These are phyloP conservation scores for Idaea biselata DNA, from an alignment of 2,888 invertebrate species.

Conservation along the genomic window DNA sequence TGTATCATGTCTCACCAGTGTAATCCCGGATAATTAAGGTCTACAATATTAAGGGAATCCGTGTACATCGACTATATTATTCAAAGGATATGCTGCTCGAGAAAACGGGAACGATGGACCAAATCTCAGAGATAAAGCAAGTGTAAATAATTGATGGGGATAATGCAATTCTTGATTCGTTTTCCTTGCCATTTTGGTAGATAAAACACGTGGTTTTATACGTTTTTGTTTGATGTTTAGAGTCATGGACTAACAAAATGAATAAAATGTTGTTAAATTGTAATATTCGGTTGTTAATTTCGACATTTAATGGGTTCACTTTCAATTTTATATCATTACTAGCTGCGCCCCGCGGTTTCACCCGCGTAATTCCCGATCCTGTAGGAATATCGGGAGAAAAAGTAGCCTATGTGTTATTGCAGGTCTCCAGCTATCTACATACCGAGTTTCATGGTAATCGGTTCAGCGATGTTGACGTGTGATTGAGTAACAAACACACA, in stretches of 20 bases:
- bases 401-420: too few species aligned
- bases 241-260: not conserved
- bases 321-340: too few species aligned
- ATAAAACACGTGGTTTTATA: not conserved
- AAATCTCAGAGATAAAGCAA: constrained; percentile 37
- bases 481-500: too few species aligned
- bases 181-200: not conserved
- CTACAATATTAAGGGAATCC: constrained; percentile 45
- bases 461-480: too few species aligned
- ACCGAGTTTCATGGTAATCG: too few species aligned
- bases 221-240: not conserved
- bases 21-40: constrained; percentile 50
- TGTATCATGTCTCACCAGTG: constrained; percentile 30
- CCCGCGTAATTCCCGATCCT: too few species aligned
- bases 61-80: constrained; percentile 46
- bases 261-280: not conserved
- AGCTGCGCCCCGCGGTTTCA: too few species aligned
- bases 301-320: too few species aligned
- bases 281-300: too few species aligned
- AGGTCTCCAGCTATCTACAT: too few species aligned
- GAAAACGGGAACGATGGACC: constrained; percentile 22
- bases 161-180: constrained; percentile 20
- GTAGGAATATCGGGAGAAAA: too few species aligned
- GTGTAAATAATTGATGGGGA: constrained; percentile 26
- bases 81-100: constrained; percentile 35